Conservation (phyloP, 2,888 invertebrate genomes). For the Augiades crinisus region DNA sequence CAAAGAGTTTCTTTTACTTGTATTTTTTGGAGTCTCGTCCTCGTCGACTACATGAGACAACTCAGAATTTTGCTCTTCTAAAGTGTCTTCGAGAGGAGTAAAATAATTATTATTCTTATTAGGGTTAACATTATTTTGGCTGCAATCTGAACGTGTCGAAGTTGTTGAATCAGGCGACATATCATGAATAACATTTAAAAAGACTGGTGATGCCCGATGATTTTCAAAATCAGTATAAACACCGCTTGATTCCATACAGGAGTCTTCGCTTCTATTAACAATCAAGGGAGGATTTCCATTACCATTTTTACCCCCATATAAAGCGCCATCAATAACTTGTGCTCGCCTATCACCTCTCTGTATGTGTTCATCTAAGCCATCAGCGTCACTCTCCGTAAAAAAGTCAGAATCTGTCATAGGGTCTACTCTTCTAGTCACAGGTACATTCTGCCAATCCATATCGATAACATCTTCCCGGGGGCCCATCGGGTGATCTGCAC, state of each 20-base stretch:
- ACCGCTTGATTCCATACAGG: slow-evolving; percentile 93
- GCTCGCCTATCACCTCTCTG: slow-evolving; percentile 87
- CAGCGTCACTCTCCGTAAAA: slow-evolving; percentile 94
- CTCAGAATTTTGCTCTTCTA: slow-evolving; percentile 50
- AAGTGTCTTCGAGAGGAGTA: slow-evolving; percentile 50
- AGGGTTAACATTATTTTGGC: slow-evolving; percentile 67
- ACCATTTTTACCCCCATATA: slow-evolving; percentile 88
- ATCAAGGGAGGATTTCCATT: slow-evolving; percentile 79
- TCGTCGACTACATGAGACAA: slow-evolving; percentile 47
- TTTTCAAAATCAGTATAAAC: slow-evolving; percentile 94
- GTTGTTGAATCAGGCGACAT: slow-evolving; percentile 85
- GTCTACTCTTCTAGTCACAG: slow-evolving; percentile 86
- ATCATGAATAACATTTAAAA: slow-evolving; percentile 83
- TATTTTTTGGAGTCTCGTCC: slow-evolving; percentile 61
- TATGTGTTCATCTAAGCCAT: slow-evolving; percentile 89
- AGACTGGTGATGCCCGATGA: slow-evolving; percentile 73
- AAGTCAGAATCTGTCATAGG: slow-evolving; percentile 96
- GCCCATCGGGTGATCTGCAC: slow-evolving; percentile 87
- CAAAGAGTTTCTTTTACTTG: slow-evolving; percentile 69
- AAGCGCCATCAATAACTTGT: slow-evolving; percentile 93
- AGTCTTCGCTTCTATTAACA: slow-evolving; percentile 85
- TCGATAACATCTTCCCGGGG: slow-evolving; percentile 75
- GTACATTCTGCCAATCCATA: slow-evolving; percentile 82
- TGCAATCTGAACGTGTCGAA: slow-evolving; percentile 77
- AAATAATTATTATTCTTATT: slow-evolving; percentile 56